Evolutionary conservation across 1,140 invertebrate species (phyloP), one percentile per base, ranked within the genome.

Genomic region (Aphidius ervi): DNA sequence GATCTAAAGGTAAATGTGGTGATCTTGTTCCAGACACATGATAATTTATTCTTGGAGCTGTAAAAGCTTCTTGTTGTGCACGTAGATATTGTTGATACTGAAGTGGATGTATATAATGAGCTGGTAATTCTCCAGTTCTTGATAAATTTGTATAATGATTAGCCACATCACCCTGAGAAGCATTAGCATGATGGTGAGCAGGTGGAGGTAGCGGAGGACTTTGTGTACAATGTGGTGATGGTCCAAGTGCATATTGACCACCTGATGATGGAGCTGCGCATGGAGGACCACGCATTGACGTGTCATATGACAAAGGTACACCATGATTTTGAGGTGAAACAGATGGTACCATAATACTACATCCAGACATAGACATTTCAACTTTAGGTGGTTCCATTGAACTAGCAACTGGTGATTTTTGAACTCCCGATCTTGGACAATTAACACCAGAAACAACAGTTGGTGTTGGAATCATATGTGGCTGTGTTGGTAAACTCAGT

Each of bases 161-260:
- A 4, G 23, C 23, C 9, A 79, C 76, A 65, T 91, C 89, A 63
- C 87, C 86, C 88, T 88, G 87, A 76, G 87, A 86, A 78, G 87
- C 87, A 75, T 88, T 89, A 79, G 84, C 85, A 76, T 90, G 89
- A 82, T 88, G 88, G 78, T 91, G 88, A 65, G 90, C 89, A 68
- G 89, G 88, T 70, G 88, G 88, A 67, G 89, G 78, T 68, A 78
- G 61, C 63, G 77, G 77, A 65, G 78, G 88, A 78, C 87, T 89
- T 80, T 87, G 85, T 58, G 82, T 74, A 42, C 78, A 72, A 73
- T 78, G 79, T 6, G 75, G 74, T 31, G 16, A 16, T 49, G 74
- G 69, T 8, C 74, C 75, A 60, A 80, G 75, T 68, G 75, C 74
- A 61, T 77, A 78, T 61, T 77, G 76, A 59, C 73, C 70, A 57